phyloP scores from a whole-genome alignment of 2,888 invertebrate species.

The Pseudococcus longispinus region DNA sequence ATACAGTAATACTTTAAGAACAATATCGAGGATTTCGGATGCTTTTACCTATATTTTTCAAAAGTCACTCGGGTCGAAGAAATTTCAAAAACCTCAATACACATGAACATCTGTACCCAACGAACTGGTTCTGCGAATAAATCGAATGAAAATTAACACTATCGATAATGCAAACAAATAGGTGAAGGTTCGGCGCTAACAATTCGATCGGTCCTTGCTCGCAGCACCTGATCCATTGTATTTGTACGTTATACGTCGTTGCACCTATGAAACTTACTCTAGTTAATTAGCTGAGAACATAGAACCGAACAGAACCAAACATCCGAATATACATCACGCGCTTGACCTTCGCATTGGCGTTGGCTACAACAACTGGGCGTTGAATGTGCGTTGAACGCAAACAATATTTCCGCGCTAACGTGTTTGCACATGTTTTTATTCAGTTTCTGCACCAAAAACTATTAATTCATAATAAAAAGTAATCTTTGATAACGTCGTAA shows the following conservation, averaged over 20 bases:
- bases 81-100: background rate
- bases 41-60: background rate
- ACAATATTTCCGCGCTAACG: background rate
- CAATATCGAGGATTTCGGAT: background rate
- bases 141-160: background rate
- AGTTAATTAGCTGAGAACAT: background rate
- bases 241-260: background rate
- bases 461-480: conserved; percentile 22
- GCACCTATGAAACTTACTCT: background rate
- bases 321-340: background rate
- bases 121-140: background rate
- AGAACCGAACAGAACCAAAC: background rate
- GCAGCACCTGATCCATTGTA: conserved; percentile 18
- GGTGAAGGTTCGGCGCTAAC: background rate
- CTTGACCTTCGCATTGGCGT: conserved; percentile 20
- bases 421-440: background rate
- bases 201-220: background rate
- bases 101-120: background rate
- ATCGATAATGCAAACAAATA: background rate
- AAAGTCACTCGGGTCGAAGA: background rate
- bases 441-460: background rate
- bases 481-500: background rate
- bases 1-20: background rate
- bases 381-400: background rate
- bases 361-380: background rate